Conservation (phyloP, 2,113 vertebrate genomes). For the Oreochromis aureus region DNA sequence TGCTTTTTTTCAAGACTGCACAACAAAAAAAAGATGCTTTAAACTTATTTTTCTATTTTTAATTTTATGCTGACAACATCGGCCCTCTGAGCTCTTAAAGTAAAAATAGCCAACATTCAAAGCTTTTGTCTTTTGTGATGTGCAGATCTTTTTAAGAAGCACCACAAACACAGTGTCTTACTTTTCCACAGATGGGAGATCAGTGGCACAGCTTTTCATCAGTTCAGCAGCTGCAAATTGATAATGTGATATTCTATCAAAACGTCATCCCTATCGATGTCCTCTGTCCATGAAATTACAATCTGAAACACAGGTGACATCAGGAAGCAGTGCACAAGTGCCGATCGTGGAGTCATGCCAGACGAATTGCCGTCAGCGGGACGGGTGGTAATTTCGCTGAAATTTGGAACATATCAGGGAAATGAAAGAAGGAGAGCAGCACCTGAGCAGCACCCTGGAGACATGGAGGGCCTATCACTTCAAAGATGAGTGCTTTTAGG, state of each 20-base stretch:
- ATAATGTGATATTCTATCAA: background rate
- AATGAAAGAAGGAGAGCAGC: constrained; percentile 37
- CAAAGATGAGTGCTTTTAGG: constrained; percentile 46
- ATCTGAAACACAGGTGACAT: background rate
- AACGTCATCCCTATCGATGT: background rate
- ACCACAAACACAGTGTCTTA: background rate
- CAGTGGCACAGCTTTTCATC: background rate
- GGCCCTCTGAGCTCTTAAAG: background rate
- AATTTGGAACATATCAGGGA: constrained; percentile 36
- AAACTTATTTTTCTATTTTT: background rate
- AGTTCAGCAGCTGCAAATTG: constrained; percentile 5
- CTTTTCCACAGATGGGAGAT: background rate
- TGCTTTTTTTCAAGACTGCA: background rate
- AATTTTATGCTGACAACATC: background rate
- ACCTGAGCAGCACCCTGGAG: constrained; percentile 38
- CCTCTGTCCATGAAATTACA: background rate
- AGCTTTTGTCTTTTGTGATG: background rate
- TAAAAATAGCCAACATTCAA: background rate
- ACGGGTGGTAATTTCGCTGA: constrained; percentile 30
- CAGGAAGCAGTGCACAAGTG: background rate
- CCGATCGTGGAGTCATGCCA: background rate
- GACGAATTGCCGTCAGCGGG: constrained; percentile 1
- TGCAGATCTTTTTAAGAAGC: background rate
- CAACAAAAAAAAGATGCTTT: background rate
- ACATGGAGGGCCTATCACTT: constrained; percentile 6